phyloP scores from a whole-genome alignment of 2,113 vertebrate species.

The Esox niger region DNA sequence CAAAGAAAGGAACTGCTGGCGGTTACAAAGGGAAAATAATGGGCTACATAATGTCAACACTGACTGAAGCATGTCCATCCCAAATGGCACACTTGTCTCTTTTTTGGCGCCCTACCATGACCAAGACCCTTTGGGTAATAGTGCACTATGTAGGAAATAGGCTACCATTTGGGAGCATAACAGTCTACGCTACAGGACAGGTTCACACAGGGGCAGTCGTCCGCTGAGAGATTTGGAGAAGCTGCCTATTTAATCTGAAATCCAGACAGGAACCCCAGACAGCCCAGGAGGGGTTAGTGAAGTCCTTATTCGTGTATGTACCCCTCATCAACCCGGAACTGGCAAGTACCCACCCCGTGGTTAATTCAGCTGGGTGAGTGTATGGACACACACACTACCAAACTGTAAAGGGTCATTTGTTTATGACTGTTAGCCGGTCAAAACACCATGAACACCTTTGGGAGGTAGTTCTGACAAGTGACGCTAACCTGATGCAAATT shows the following conservation, averaged over 20 bases:
- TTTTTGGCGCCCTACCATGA: too few relatives aligned
- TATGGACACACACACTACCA: background rate
- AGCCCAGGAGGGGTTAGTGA: background rate
- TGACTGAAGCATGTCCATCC: too few relatives aligned
- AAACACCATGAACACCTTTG: background rate
- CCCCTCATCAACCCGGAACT: background rate
- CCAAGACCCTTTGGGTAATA: too few relatives aligned
- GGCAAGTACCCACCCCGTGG: background rate
- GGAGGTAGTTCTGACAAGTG: background rate
- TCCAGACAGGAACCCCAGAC: background rate
- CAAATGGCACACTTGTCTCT: too few relatives aligned
- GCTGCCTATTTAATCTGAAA: conserved; percentile 1
- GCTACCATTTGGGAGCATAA: background rate
- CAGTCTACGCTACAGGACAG: conserved; percentile 1
- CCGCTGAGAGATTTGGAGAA: background rate
- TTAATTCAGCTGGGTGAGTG: background rate
- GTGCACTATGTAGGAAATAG: too few relatives aligned
- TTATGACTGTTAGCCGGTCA: background rate
- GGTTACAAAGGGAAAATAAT: background rate
- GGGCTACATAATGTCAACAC: too few relatives aligned
- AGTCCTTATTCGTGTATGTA: background rate
- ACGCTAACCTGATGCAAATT: background rate
- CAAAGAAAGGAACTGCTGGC: background rate
- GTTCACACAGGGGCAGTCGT: background rate
- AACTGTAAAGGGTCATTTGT: background rate